Base-by-base conservation (phyloP, 2,113 vertebrate species). In the Chloebia gouldiae region DNA sequence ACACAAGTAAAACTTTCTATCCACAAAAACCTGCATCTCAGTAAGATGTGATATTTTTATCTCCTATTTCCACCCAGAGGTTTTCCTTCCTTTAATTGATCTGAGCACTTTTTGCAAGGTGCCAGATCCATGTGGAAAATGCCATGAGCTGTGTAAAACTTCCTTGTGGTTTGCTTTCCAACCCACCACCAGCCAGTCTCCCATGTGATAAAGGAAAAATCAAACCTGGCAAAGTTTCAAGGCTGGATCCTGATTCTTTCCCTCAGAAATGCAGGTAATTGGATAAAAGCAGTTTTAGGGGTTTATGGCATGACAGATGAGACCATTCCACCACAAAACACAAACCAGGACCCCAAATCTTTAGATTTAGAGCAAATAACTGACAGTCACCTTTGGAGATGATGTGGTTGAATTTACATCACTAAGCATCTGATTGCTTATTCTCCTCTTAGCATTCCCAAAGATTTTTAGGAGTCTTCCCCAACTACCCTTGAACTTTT, bases 71-170 rank as follows among this genome's bases (percentile, higher is more conserved):
- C 16, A 60, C 30, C 7, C 40, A 66, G 56, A 78, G 20, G 3
- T 30, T 87, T 54, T 90, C 39, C 20, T 79, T 25, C 42, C 78
- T 39, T 63, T 28, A 70, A 54, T 68, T 85, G 51, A 17, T 16
- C 30, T 5, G 12, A 76, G 35, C 21, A 33, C 10, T 28, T 71
- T 87, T 33, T 42, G 33, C 24, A 18, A 82, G 60, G 45, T 0
- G 0, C 25, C 50, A 45, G 65, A 42, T 47, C 56, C 50, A 4
- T 6, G 45, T 13, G 23, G 19, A 5, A 45, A 69, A 33, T 19
- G 20, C 72, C 51, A 4, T 1, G 23, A 85, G 47, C 47, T 0
- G 0, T 49, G 73, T 45, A 49, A 76, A 89, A n/a, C 16, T 8
- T 65, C 13, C 33, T 75, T 64, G 57, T 10, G 3, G 23, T 44